Conservation (phyloP, 1,140 invertebrate genomes). For the Heliconius melpomene region DNA sequence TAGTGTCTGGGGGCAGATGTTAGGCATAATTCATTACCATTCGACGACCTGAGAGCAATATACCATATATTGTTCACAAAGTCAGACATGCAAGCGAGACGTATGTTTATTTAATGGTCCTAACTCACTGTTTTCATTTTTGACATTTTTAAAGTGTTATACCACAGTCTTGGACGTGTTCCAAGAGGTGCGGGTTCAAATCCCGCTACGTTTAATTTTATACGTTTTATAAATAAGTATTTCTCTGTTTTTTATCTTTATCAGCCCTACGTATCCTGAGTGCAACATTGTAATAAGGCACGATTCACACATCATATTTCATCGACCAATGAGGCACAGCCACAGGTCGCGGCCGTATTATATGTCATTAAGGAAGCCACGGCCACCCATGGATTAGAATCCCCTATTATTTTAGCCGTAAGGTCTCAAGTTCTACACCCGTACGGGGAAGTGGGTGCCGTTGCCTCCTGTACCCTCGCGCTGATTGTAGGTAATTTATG, state of each 20-base stretch:
- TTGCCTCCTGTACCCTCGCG: conserved; percentile 33
- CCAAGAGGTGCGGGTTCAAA: no score
- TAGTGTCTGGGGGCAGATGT: conserved; percentile 20
- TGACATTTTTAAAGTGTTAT: no score
- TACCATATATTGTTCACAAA: conserved; percentile 16
- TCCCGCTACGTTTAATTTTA: no score
- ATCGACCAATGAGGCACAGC: conserved; percentile 48
- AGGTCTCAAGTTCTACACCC: background rate
- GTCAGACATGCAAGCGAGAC: conserved; percentile 18
- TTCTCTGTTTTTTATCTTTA: background rate
- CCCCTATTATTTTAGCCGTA: background rate
- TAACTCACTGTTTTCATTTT: background rate
- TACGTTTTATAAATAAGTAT: no score
- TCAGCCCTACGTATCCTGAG: conserved; percentile 35
- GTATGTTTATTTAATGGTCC: conserved; percentile 26
- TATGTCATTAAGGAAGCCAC: conserved; percentile 43
- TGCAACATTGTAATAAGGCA: conserved; percentile 45
- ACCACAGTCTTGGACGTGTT: no score
- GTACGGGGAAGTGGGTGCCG: background rate
- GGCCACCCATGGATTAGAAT: background rate
- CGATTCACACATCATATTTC: conserved; percentile 63
- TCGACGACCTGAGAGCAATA: conserved; percentile 12
- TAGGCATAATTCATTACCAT: conserved; percentile 11
- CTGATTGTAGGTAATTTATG: conserved; percentile 50
- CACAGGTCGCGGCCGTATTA: conserved; percentile 36